A percentile compares a stretch with the other conserved stretches of the same genome.
Evolutionary conservation across 2,113 vertebrate genomes (phyloP).

Genomic region (Ciconia boyciana): DNA sequence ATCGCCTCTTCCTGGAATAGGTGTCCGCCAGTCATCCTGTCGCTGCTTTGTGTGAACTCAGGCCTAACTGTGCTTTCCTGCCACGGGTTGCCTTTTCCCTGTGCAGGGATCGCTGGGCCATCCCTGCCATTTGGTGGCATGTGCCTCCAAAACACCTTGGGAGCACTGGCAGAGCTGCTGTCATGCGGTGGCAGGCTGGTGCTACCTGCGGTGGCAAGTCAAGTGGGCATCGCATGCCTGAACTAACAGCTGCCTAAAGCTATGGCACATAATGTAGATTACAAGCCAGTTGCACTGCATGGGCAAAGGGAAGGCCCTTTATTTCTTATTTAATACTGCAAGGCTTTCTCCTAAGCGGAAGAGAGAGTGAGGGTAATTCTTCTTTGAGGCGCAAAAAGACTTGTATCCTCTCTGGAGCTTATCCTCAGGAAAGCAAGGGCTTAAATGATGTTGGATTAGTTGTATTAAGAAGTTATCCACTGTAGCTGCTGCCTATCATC

Average conservation of each 20-base stretch:
- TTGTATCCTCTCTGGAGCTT: not conserved
- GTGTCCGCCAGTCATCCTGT: rapidly evolving
- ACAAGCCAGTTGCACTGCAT: rapidly evolving
- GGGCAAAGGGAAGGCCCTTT: not conserved
- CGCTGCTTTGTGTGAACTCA: not conserved
- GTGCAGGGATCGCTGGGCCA: rapidly evolving
- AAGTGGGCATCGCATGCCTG: not conserved
- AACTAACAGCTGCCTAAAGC: not conserved
- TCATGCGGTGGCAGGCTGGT: not conserved
- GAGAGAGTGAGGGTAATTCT: not conserved
- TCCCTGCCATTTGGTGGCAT: not conserved
- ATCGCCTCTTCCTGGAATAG: not conserved
- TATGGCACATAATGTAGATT: not conserved
- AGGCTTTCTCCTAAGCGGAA: not conserved
- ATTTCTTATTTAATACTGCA: not conserved
- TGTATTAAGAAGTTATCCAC: not conserved
- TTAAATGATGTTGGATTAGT: not conserved
- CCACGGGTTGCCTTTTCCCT: not conserved
- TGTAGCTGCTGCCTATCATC: not conserved
- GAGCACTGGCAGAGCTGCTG: not conserved
- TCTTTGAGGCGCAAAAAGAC: not conserved
- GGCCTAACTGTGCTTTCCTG: not conserved
- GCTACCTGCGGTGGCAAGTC: not conserved
- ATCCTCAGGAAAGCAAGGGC: not conserved
- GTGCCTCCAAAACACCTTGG: rapidly evolving